Evolutionary conservation across 2,888 invertebrate species (phyloP), one percentile per base, ranked within the genome.

Genomic region (Erebia ligea): DNA sequence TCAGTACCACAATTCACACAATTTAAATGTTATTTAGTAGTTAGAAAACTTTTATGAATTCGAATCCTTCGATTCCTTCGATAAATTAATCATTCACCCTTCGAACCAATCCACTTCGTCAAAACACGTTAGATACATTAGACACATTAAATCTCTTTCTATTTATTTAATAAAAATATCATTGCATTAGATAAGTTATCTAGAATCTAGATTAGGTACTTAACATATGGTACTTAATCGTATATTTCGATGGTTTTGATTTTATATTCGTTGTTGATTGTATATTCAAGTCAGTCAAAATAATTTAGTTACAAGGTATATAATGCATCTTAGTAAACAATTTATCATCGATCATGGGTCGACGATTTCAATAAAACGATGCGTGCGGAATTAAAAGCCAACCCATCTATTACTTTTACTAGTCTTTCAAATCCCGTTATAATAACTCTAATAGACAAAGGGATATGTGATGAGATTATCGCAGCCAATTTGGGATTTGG

Each of bases 381-480:
- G 34, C n/a, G n/a, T n/a, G n/a, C n/a, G 19, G 79, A 79, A 76
- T 72, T 67, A 77, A 74, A 71, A 78, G 80, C 75, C 75, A 76
- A 78, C 78, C 74, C 54, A 48, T 9, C 15, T 61, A 67, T 59
- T 67, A 68, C 67, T 69, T 58, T 52, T 17, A 65, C 40, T 82
- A 80, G 79, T 81, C 77, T 84, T 86, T 87, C 82, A 88, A 90
- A 88, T 86, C 80, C 88, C 87, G 86, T 84, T 87, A 88, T 89
- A 91, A 90, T 86, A 90, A 88, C 86, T 85, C 84, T 82, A 88
- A 88, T 84, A 84, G 80, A 88, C 85, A 89, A 90, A 90, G 87
- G 88, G 86, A 83, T 83, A 81, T 80, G 85, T 84, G 82, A 87
- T 90, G 85, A 84, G 82, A 87, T 90, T 88, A 87, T 84, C 84